Evolutionary conservation across 2,113 vertebrate genomes (phyloP).

Genomic region (Elaphurus davidianus): DNA sequence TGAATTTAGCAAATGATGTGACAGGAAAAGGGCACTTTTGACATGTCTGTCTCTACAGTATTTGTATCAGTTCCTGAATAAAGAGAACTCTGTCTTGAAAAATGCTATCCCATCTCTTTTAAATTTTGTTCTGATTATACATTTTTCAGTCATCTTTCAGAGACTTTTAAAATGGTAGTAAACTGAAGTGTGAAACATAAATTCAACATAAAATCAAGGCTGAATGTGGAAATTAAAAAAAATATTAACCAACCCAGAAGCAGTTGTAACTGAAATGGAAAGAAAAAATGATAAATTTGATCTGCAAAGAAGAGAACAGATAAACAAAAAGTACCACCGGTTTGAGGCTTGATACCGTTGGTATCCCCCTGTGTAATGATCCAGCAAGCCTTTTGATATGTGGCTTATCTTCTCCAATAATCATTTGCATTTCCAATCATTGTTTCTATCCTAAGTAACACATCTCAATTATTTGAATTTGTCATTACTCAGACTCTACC

Average conservation of each 20-base stretch:
- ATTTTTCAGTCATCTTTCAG: constrained; percentile 9
- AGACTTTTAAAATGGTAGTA: not conserved
- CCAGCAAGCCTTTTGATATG: not conserved
- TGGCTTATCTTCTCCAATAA: not conserved
- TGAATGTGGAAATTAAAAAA: not conserved
- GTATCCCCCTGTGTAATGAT: not conserved
- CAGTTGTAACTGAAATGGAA: constrained; percentile 10
- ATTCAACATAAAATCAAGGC: not conserved
- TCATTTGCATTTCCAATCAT: not conserved
- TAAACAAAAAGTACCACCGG: not conserved
- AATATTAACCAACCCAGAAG: not conserved
- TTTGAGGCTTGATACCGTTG: not conserved
- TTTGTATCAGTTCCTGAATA: constrained; percentile 77
- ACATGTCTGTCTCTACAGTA: rapidly evolving
- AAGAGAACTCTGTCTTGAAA: constrained; percentile 81
- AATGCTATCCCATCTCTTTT: constrained; percentile 50
- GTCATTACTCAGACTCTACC: not conserved
- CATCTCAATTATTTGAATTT: not conserved
- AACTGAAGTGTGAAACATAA: not conserved
- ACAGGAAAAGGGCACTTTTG: not conserved
- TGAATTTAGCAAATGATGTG: not conserved
- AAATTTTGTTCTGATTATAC: not conserved
- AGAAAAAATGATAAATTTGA: constrained; percentile 13
- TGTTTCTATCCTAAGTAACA: not conserved
- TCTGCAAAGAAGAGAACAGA: not conserved